A percentile compares a stretch with the other conserved stretches of the same genome.
These are phyloP conservation scores for Pterocles gutturalis DNA, from an alignment of 2,113 vertebrate species.

Conservation along the genomic window DNA sequence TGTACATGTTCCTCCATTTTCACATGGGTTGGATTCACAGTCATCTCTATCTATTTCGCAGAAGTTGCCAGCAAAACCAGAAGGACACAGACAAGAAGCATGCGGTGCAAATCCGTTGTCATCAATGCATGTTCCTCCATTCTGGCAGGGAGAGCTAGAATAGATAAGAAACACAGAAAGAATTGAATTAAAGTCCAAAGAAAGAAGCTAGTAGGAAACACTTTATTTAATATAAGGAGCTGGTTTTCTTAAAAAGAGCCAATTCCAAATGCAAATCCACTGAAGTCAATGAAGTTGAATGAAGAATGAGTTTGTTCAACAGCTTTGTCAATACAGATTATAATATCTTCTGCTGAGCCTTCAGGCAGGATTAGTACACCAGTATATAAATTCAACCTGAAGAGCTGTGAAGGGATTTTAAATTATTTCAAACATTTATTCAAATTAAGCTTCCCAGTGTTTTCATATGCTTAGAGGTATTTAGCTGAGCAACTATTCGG, in stretches of 20 bases:
- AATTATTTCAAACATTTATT: constrained; percentile 13
- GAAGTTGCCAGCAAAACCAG: constrained; percentile 88
- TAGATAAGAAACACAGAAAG: background rate
- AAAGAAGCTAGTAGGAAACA: background rate
- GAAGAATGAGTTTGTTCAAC: background rate
- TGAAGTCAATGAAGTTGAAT: constrained; percentile 2
- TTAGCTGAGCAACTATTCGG: background rate
- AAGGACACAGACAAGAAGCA: constrained; percentile 86
- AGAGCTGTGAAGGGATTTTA: background rate
- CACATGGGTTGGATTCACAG: constrained; percentile 88
- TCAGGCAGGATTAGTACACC: background rate
- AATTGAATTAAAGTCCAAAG: background rate
- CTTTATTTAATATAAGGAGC: background rate
- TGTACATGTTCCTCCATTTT: constrained; percentile 87
- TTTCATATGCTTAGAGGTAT: background rate
- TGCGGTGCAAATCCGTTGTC: constrained; percentile 74
- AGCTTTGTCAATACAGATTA: background rate
- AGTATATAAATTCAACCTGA: background rate
- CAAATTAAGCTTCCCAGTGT: constrained; percentile 11
- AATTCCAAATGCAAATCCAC: constrained; percentile 14
- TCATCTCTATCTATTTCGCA: constrained; percentile 85
- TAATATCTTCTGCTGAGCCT: background rate
- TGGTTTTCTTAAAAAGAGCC: background rate
- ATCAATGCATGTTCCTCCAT: constrained; percentile 88
- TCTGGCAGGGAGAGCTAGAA: constrained; percentile 90